Evolutionary conservation across 1,140 invertebrate genomes (phyloP).

Genomic region (Hestina assimilis): DNA sequence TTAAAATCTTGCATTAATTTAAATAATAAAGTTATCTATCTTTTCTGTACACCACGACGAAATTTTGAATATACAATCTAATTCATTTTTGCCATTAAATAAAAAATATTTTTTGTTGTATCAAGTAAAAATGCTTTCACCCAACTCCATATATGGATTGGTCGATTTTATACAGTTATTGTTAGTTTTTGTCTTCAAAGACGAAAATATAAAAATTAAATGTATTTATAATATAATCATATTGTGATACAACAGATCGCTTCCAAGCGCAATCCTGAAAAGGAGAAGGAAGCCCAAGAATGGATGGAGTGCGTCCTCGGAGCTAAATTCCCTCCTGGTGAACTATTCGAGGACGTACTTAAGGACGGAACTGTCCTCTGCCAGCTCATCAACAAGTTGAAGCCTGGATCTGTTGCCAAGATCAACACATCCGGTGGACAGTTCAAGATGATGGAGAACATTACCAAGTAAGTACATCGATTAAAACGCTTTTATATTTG

Average conservation of each 20-base stretch:
- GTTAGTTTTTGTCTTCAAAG: no score
- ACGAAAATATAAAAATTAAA: no score
- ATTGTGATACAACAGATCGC: constrained; percentile 84
- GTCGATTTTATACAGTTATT: no score
- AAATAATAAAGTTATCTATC: neutral
- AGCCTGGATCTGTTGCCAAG: constrained; percentile 89
- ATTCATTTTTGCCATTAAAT: no score
- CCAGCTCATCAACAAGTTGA: constrained; percentile 93
- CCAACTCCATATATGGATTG: no score
- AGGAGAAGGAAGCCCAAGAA: constrained; percentile 92
- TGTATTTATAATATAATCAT: no score
- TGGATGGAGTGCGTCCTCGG: constrained; percentile 95
- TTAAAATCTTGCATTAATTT: neutral
- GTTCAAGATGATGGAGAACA: constrained; percentile 98
- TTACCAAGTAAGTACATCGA: constrained; percentile 84
- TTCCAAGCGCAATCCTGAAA: constrained; percentile 91
- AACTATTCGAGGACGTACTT: constrained; percentile 88
- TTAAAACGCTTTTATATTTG: neutral
- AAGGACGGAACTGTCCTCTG: constrained; percentile 93
- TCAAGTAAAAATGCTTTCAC: no score
- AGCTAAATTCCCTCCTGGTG: constrained; percentile 89
- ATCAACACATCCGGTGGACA: constrained; percentile 93
- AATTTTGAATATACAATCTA: no score
- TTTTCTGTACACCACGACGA: no score
- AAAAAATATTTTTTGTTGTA: no score